Percentiles rank a stretch among this genome's conserved stretches.
Conservation (phyloP, 2,113 vertebrate species). For the Taxidea taxus region DNA sequence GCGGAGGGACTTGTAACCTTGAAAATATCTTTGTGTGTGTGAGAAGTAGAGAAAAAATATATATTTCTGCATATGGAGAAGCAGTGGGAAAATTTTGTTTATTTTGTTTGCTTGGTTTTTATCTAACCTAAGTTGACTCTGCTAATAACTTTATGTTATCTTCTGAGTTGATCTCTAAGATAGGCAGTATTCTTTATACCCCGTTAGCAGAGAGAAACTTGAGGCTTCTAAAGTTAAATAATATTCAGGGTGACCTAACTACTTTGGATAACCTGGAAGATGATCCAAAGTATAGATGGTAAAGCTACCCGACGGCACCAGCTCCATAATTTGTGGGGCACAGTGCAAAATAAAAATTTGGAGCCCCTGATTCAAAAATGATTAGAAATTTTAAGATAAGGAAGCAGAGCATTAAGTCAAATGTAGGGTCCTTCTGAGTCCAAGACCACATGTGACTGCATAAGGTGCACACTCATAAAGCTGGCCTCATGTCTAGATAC, state of each 20-base stretch:
- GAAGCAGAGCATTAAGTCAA: background rate
- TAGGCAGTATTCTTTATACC: background rate
- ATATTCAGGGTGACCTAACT: background rate
- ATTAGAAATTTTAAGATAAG: background rate
- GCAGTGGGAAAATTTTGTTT: background rate
- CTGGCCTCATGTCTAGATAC: background rate
- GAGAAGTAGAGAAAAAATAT: conserved; percentile 34
- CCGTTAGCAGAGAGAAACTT: background rate
- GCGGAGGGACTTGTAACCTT: conserved; percentile 63
- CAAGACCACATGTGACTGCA: background rate
- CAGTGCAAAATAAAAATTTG: background rate
- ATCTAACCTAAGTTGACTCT: background rate
- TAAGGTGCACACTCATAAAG: too few species aligned
- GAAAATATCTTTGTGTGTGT: conserved; percentile 54
- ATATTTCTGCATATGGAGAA: background rate
- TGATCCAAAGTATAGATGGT: background rate
- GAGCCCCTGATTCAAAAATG: background rate
- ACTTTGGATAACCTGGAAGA: background rate
- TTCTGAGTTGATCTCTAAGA: background rate
- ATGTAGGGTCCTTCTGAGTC: background rate
- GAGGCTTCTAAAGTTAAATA: background rate
- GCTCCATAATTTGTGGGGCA: background rate
- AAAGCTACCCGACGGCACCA: background rate
- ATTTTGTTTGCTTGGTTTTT: background rate
- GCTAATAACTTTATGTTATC: background rate